phyloP scores from a whole-genome alignment of 2,797 vertebrate genomes.

The Sebastes diaconus region DNA sequence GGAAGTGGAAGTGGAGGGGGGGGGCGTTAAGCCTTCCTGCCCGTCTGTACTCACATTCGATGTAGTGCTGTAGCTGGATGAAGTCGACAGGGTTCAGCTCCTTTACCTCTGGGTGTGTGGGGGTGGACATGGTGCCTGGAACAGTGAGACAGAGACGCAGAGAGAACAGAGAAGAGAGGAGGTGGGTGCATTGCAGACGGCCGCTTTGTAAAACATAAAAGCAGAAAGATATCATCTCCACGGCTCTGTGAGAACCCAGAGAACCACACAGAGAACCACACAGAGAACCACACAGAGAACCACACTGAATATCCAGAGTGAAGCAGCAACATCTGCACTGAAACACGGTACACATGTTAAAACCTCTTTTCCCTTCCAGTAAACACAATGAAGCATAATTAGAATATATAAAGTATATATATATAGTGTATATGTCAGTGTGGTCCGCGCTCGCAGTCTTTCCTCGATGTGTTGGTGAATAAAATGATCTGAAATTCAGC shows the following conservation, averaged over 20 bases:
- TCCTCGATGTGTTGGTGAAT: background rate
- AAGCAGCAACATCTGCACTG: background rate
- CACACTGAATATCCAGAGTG: slow-evolving; percentile 6
- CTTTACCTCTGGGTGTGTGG: slow-evolving; percentile 82
- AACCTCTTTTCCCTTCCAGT: background rate
- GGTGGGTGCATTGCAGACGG: slow-evolving; percentile 60
- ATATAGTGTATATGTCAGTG: too few species aligned
- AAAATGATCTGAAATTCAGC: background rate
- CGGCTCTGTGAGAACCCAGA: slow-evolving; percentile 5
- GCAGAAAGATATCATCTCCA: slow-evolving; percentile 59
- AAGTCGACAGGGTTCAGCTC: slow-evolving; percentile 92
- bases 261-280: too few species aligned
- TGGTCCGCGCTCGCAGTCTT: too few species aligned
- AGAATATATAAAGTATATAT: too few species aligned
- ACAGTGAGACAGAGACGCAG: slow-evolving; percentile 56
- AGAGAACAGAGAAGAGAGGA: slow-evolving; percentile 40
- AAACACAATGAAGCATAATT: too few species aligned
- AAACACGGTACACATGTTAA: background rate
- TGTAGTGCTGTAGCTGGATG: slow-evolving; percentile 93
- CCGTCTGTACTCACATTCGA: slow-evolving; percentile 90
- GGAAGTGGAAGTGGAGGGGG: slow-evolving; percentile 41
- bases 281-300: background rate
- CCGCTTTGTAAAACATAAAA: slow-evolving; percentile 65
- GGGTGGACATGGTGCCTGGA: slow-evolving; percentile 78
- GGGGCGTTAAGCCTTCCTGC: slow-evolving; percentile 32